Conservation (phyloP, 2,113 vertebrate genomes). For the Fregetta grallaria region DNA sequence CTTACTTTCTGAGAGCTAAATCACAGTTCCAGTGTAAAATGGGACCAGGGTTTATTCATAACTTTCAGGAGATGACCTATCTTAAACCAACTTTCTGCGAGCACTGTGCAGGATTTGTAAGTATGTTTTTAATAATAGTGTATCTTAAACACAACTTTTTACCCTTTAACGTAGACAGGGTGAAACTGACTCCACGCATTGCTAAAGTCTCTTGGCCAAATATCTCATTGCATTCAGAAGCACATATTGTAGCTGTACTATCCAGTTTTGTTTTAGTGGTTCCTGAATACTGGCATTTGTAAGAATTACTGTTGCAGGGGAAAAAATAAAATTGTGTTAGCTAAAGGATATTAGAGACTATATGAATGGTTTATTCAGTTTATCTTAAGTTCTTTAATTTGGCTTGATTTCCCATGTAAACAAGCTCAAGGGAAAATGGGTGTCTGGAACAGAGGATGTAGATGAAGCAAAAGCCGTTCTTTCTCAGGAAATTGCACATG, state of each 20-base stretch:
- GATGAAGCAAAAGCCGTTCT: slow-evolving; percentile 22
- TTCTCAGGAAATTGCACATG: slow-evolving; percentile 45
- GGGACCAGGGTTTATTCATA: slow-evolving; percentile 96
- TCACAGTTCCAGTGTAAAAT: slow-evolving; percentile 94
- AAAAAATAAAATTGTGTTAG: neutral
- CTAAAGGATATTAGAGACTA: neutral
- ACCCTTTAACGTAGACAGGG: neutral
- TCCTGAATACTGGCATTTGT: neutral
- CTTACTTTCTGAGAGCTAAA: slow-evolving; percentile 95
- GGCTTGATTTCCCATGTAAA: slow-evolving; percentile 25
- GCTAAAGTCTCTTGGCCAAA: neutral
- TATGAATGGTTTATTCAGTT: neutral
- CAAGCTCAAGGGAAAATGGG: slow-evolving; percentile 12
- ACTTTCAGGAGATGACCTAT: slow-evolving; percentile 97
- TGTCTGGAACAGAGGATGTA: slow-evolving; percentile 48
- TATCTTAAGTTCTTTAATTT: slow-evolving; percentile 38
- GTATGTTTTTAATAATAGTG: slow-evolving; percentile 62
- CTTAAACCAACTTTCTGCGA: slow-evolving; percentile 98
- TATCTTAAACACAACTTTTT: neutral
- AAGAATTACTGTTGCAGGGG: neutral
- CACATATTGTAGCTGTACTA: neutral
- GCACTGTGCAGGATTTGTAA: slow-evolving; percentile 97
- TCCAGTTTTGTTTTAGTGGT: neutral
- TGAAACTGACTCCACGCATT: neutral
- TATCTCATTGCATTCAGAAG: neutral